These are phyloP conservation scores for Takifugu rubripes DNA, from an alignment of 2,797 vertebrate species.

Conservation along the genomic window DNA sequence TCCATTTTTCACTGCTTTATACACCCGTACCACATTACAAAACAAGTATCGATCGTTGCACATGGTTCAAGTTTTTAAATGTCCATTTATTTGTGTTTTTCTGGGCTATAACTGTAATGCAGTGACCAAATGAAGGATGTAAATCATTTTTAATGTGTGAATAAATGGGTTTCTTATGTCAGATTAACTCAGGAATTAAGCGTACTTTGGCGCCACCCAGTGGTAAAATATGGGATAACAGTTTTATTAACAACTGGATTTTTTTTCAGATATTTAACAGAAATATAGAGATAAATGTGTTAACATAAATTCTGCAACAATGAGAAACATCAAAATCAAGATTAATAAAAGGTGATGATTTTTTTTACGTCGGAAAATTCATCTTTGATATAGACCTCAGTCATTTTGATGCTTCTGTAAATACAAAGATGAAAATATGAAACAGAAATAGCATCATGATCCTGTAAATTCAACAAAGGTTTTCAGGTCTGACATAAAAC, in stretches of 20 bases:
- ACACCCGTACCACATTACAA: slow-evolving; percentile 1
- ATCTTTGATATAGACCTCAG: slow-evolving; percentile 16
- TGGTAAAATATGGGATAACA: slow-evolving; percentile 9
- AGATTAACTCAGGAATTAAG: not conserved
- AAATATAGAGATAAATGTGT: not conserved
- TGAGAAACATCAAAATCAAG: no score
- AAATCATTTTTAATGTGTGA: slow-evolving; percentile 18
- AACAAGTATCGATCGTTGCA: slow-evolving; percentile 4
- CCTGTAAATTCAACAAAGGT: not conserved
- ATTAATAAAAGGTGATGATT: not conserved
- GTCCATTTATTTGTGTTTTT: slow-evolving; percentile 40
- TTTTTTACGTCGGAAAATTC: not conserved
- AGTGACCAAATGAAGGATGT: slow-evolving; percentile 36
- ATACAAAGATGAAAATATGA: slow-evolving; percentile 11
- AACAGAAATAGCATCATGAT: no score
- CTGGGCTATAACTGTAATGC: slow-evolving; percentile 43
- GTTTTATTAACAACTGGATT: not conserved
- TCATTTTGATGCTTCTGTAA: slow-evolving; percentile 54
- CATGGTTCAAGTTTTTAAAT: slow-evolving; percentile 37
- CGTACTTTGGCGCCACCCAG: slow-evolving; percentile 18
- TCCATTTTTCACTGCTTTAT: not conserved
- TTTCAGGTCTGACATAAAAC: not conserved
- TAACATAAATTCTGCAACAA: not conserved
- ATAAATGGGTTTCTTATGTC: slow-evolving; percentile 20
- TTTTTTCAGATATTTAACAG: not conserved